These are phyloP conservation scores for Solenodon paradoxus DNA, from an alignment of 2,113 vertebrate species.

Conservation along the genomic window DNA sequence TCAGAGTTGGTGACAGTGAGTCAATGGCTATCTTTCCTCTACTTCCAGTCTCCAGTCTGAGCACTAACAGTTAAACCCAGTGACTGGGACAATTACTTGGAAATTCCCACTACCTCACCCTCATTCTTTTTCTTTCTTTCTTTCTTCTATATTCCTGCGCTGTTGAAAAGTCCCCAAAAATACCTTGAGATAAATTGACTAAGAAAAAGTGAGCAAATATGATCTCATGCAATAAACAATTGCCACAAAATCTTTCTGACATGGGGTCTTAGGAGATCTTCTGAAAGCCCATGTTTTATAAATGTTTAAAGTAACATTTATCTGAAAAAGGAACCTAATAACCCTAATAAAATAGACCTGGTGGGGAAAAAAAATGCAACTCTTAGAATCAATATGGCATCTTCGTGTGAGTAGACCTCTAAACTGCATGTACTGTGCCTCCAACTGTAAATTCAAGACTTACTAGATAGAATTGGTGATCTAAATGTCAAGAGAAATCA, in stretches of 20 bases:
- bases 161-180: not conserved
- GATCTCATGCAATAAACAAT: not conserved
- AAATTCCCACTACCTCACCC: not conserved
- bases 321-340: not conserved
- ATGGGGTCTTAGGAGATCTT: not conserved
- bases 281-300: not conserved
- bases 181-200: not conserved
- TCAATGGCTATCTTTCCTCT: constrained; percentile 69
- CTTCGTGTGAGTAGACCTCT: not conserved
- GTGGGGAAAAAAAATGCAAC: not conserved
- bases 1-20: constrained; percentile 76
- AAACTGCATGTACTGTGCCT: not conserved
- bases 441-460: not conserved
- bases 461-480: not conserved
- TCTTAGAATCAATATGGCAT: not conserved
- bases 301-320: not conserved
- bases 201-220: constrained; percentile 3
- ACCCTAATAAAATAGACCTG: not conserved
- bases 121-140: not conserved
- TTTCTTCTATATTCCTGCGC: not conserved
- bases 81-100: constrained; percentile 45
- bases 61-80: constrained; percentile 44
- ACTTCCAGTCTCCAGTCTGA: constrained; percentile 53
- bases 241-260: not conserved
- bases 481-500: not conserved